A percentile compares a stretch with the other conserved stretches of the same genome.
Evolutionary conservation across 1,140 invertebrate species (phyloP).

Genomic region (Bombus superbus): DNA sequence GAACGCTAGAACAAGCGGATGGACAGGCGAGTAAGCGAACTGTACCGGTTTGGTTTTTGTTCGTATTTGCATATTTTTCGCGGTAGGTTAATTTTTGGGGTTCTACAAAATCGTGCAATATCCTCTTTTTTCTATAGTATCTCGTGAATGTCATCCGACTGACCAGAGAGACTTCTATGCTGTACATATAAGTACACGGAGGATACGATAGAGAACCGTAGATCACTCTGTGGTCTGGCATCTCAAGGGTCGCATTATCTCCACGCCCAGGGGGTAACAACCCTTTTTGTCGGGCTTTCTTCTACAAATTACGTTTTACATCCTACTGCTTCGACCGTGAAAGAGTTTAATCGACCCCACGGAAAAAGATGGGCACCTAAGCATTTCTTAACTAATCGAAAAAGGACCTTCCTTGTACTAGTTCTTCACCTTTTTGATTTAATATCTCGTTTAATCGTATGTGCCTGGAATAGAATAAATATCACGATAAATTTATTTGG

Average conservation of each 20-base stretch:
- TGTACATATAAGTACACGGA: conserved; percentile 73
- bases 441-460: neutral
- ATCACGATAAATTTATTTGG: too few species aligned
- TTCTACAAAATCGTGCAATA: too few species aligned
- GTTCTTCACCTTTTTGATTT: neutral
- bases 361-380: conserved; percentile 71
- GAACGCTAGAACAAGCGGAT: conserved; percentile 51
- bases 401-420: conserved; percentile 5
- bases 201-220: conserved; percentile 74
- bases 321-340: conserved; percentile 61
- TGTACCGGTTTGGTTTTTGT: conserved; percentile 66
- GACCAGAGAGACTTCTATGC: conserved; percentile 33
- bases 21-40: conserved; percentile 43
- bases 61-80: conserved; percentile 68
- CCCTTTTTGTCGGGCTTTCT: conserved; percentile 79
- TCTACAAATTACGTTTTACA: conserved; percentile 77
- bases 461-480: too few species aligned
- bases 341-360: conserved; percentile 77
- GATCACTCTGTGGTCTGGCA: conserved; percentile 78
- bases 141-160: conserved; percentile 1
- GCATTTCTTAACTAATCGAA: conserved; percentile 52
- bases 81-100: conserved; percentile 57
- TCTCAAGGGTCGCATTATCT: conserved; percentile 81
- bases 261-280: conserved; percentile 65
- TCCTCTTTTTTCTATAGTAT: too few species aligned